Evolutionary conservation across 1,140 invertebrate species (phyloP), one percentile per base, ranked within the genome.

Genomic region (Musca domestica): DNA sequence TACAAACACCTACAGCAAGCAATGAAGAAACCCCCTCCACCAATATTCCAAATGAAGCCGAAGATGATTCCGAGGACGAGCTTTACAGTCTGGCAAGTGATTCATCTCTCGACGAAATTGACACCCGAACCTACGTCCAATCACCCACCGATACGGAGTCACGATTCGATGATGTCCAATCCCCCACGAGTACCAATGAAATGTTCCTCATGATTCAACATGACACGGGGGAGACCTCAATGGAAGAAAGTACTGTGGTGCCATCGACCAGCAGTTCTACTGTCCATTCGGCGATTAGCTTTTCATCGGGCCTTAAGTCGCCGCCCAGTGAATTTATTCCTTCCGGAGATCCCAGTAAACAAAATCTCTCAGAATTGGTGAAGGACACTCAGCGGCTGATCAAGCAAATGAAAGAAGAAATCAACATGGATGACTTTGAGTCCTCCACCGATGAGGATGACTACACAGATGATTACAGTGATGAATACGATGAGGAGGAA

Each of bases 381-480:
- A 83, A 85, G 65, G 85, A 86, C 56, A 87, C 86, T 10, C 86
- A 87, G 74, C 83, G 83, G 41, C 69, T 87, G 66, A 87, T 87
- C 54, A 86, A 87, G 68, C 86, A 86, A 81, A 87, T 87, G 86
- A 85, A 84, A 74, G 85, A 86, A 69, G 86, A 87, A 82, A 86
- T 87, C 67, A 85, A 85, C 72, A 84, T 85, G 64, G 86, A 87
- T 75, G 86, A 87, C 61, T 85, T 85, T 70, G 85, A 85, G 69
- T 82, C 83, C 66, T 77, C 75, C 5, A 83, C 84, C 22, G 83
- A 85, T 20, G 83, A 84, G 15, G 84, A 84, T 17, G 82, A 81
- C 51, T 73, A 76, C 49, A 77, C 79, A 17, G 84, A 84, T 70
- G 84, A 87, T 70, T 78, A 80, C 22, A 83, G 77, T 25, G 76